Percentiles rank a stretch among this genome's conserved stretches.
These are phyloP conservation scores for Pantherophis vulpinus DNA, from an alignment of 2,797 vertebrate genomes.

Conservation along the genomic window DNA sequence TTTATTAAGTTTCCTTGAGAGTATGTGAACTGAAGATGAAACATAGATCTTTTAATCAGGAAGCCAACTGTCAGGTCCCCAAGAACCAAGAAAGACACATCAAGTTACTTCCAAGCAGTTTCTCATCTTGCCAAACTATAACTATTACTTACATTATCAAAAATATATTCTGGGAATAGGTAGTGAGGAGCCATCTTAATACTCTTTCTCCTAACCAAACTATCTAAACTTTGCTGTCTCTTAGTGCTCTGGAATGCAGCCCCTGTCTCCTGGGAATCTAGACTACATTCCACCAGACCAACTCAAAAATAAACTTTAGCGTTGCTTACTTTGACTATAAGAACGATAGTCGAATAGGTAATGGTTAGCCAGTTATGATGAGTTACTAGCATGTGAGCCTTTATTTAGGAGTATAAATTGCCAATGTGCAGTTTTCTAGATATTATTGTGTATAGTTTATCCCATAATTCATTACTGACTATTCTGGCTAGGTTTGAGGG, in stretches of 20 bases:
- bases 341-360: background rate
- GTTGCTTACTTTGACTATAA: background rate
- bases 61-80: background rate
- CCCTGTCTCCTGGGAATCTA: background rate
- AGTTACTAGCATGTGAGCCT: background rate
- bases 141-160: background rate
- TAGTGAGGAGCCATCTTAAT: background rate
- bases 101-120: background rate
- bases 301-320: background rate
- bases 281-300: background rate
- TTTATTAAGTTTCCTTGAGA: background rate
- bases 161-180: background rate
- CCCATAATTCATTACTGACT: background rate
- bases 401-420: background rate
- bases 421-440: background rate
- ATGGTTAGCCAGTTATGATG: background rate
- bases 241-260: background rate
- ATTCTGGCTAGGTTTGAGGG: background rate
- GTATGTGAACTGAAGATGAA: background rate
- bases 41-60: background rate
- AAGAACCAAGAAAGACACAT: background rate
- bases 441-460: background rate
- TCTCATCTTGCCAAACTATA: background rate
- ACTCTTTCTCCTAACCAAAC: background rate
- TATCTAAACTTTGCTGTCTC: background rate